Conservation (phyloP, 2,113 vertebrate species). For the Notarius quadriscutis region DNA sequence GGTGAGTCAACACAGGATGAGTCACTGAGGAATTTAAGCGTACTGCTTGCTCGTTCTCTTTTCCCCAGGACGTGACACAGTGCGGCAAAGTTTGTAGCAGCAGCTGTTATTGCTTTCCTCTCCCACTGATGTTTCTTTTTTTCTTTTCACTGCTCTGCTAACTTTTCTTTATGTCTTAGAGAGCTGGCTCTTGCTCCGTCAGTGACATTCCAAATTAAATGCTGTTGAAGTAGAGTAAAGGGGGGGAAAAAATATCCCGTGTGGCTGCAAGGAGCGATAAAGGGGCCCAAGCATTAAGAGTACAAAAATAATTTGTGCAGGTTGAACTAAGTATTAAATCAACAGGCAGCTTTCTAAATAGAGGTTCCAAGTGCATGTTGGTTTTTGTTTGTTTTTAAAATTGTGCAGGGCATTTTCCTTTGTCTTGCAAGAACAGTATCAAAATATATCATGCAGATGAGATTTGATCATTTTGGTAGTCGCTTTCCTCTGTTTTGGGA, state of each 20-base stretch:
- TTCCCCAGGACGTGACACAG: neutral
- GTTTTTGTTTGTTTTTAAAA: no score
- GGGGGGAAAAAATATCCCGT: neutral
- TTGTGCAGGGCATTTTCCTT: no score
- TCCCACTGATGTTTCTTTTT: neutral
- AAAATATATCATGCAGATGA: no score
- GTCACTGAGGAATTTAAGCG: neutral
- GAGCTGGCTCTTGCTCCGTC: neutral
- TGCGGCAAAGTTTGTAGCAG: neutral
- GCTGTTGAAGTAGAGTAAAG: neutral
- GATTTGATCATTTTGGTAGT: no score
- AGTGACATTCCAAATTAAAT: neutral
- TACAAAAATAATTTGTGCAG: neutral
- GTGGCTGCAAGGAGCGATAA: neutral
- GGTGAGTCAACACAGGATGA: neutral
- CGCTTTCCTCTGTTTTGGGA: no score
- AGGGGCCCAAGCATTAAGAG: neutral
- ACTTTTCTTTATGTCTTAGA: neutral
- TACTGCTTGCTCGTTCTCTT: neutral
- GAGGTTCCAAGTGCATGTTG: neutral
- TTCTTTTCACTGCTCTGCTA: neutral
- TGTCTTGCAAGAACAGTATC: no score
- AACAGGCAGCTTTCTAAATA: neutral
- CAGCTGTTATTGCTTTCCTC: constrained; percentile 11
- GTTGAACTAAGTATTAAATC: neutral